phyloP scores from a whole-genome alignment of 2,797 vertebrate genomes.

The Gymnocypris eckloni region DNA sequence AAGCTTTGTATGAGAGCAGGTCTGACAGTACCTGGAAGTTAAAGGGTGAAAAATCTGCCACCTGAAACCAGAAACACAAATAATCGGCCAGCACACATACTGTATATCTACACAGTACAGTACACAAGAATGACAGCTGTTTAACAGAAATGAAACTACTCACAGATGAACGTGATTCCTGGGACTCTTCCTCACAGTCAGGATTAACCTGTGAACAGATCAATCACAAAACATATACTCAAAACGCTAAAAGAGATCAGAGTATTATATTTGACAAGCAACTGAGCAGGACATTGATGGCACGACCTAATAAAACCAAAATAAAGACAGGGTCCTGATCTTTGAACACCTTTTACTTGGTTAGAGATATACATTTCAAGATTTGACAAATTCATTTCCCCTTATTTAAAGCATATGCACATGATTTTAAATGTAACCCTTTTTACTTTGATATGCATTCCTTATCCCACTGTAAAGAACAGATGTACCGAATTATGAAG shows the following conservation, averaged over 20 bases:
- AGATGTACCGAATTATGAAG: too few species aligned
- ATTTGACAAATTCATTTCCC: too few species aligned
- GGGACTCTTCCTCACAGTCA: slow-evolving; percentile 79
- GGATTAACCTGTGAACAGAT: slow-evolving; percentile 76
- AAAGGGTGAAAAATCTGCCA: slow-evolving; percentile 83
- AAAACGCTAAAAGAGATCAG: slow-evolving; percentile 7
- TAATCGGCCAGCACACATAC: slow-evolving; percentile 54
- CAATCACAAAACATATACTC: background rate
- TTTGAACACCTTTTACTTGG: background rate
- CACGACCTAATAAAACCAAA: background rate
- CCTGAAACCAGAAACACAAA: slow-evolving; percentile 73
- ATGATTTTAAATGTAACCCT: background rate
- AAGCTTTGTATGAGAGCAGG: slow-evolving; percentile 46
- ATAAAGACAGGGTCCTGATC: background rate
- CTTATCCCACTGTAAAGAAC: background rate
- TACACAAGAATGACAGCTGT: background rate
- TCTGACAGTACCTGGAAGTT: slow-evolving; percentile 81
- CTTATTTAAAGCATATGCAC: background rate
- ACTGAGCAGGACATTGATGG: background rate
- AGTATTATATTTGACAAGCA: background rate
- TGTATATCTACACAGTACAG: slow-evolving; percentile 2
- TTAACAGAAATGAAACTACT: slow-evolving; percentile 51
- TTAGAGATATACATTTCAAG: background rate
- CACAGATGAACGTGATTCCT: slow-evolving; percentile 78
- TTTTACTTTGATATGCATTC: background rate